phyloP scores from a whole-genome alignment of 1,140 invertebrate species.

The Streblospio benedicti region DNA sequence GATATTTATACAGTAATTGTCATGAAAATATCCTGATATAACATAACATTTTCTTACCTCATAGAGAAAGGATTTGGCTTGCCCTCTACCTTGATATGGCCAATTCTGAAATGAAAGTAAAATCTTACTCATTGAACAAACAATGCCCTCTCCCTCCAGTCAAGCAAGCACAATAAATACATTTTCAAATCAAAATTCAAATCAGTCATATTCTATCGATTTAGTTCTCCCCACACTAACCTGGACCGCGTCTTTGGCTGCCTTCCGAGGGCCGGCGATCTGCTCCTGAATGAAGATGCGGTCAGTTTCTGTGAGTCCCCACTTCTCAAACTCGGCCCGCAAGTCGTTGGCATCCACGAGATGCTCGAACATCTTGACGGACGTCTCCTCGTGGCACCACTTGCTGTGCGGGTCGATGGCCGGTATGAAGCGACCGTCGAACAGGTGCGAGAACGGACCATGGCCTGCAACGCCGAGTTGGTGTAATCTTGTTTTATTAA shows the following conservation, averaged over 20 bases:
- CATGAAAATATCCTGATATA: background rate
- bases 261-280: slow-evolving; percentile 27
- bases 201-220: background rate
- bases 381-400: slow-evolving; percentile 51
- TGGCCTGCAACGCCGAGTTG: slow-evolving; percentile 39
- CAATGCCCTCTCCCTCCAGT: background rate
- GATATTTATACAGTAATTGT: background rate
- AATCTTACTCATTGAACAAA: background rate
- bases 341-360: slow-evolving; percentile 44
- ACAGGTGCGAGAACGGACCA: slow-evolving; percentile 59
- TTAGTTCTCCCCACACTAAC: background rate
- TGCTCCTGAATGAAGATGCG: slow-evolving; percentile 48
- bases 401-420: slow-evolving; percentile 16
- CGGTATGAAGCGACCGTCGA: slow-evolving; percentile 44
- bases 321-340: slow-evolving; percentile 27
- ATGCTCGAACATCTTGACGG: slow-evolving; percentile 48
- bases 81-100: slow-evolving; percentile 21
- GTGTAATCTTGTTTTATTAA: too few relatives aligned
- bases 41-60: slow-evolving; percentile 31
- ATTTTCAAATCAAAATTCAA: background rate
- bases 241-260: background rate
- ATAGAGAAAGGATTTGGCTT: slow-evolving; percentile 43
- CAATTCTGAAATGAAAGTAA: background rate
- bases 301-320: slow-evolving; percentile 30
- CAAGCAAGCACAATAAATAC: background rate